Evolutionary conservation across 2,888 invertebrate species (phyloP).

Genomic region (Podabrus alpinus): DNA sequence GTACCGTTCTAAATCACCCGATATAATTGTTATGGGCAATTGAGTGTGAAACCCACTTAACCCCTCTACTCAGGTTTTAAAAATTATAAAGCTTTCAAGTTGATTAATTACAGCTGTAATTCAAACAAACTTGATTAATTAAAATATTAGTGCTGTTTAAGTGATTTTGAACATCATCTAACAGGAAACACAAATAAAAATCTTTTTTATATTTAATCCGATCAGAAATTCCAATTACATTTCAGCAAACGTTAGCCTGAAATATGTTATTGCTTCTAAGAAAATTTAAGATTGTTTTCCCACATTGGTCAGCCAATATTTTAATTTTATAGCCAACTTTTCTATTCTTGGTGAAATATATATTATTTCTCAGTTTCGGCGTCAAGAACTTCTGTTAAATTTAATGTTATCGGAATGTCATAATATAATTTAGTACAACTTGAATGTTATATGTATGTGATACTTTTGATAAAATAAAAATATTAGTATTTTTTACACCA

Average conservation of each 20-base stretch:
- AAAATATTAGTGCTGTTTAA: neutral
- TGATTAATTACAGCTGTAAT: neutral
- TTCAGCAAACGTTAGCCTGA: conserved; percentile 35
- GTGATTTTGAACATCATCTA: neutral
- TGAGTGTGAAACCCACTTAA: too few relatives aligned
- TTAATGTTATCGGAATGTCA: conserved; percentile 27
- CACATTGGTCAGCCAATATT: conserved; percentile 51
- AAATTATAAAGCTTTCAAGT: neutral
- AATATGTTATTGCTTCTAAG: conserved; percentile 43
- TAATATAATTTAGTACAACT: conserved; percentile 18
- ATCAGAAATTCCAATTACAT: conserved; percentile 44
- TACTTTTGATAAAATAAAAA: neutral
- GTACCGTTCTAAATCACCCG: too few relatives aligned
- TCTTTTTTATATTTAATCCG: conserved; percentile 26
- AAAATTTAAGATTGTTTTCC: conserved; percentile 47
- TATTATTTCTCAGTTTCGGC: conserved; percentile 34
- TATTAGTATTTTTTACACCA: neutral
- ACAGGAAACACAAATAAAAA: neutral
- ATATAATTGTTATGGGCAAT: too few relatives aligned
- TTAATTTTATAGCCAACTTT: conserved; percentile 50
- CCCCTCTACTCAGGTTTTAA: too few relatives aligned
- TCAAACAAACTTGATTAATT: neutral
- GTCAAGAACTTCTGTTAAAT: conserved; percentile 30
- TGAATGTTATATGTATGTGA: conserved; percentile 5
- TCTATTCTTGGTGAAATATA: conserved; percentile 40